These are phyloP conservation scores for Amphipoea oculea DNA, from an alignment of 2,888 invertebrate species.

Conservation along the genomic window DNA sequence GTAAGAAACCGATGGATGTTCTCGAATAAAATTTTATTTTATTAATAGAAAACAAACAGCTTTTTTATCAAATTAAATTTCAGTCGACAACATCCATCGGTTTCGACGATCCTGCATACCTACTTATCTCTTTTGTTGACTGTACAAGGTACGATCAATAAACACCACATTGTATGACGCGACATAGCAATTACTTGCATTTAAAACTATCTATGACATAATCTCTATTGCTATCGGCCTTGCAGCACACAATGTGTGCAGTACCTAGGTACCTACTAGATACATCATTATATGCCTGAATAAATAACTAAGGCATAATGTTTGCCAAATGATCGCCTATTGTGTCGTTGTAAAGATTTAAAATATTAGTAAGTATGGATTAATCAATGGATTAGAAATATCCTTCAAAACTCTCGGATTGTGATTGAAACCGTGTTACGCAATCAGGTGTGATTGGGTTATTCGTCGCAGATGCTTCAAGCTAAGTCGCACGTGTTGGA, in stretches of 20 bases:
- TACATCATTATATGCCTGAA: constrained; percentile 69
- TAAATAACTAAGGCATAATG: constrained; percentile 59
- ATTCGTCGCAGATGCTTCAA: neutral
- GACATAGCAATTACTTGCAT: constrained; percentile 65
- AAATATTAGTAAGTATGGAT: too few species aligned
- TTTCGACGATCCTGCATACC: too few species aligned
- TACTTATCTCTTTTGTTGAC: too few species aligned
- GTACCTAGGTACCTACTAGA: constrained; percentile 63
- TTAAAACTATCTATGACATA: constrained; percentile 79
- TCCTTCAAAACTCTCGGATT: neutral
- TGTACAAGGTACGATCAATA: constrained; percentile 49
- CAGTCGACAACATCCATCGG: too few species aligned
- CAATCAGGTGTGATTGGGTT: neutral
- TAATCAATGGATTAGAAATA: neutral
- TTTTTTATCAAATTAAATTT: too few species aligned
- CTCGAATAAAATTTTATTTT: too few species aligned
- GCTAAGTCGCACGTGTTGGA: neutral
- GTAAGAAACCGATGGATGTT: too few species aligned
- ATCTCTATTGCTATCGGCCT: constrained; percentile 73
- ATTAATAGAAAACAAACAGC: too few species aligned
- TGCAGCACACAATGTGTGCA: constrained; percentile 77
- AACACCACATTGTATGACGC: constrained; percentile 52
- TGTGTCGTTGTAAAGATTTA: constrained; percentile 22
- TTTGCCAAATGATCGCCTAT: constrained; percentile 45
- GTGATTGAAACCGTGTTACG: neutral